Evolutionary conservation across 2,888 invertebrate species (phyloP), one percentile per base, ranked within the genome.

Genomic region (Leptopilina drosophilae): DNA sequence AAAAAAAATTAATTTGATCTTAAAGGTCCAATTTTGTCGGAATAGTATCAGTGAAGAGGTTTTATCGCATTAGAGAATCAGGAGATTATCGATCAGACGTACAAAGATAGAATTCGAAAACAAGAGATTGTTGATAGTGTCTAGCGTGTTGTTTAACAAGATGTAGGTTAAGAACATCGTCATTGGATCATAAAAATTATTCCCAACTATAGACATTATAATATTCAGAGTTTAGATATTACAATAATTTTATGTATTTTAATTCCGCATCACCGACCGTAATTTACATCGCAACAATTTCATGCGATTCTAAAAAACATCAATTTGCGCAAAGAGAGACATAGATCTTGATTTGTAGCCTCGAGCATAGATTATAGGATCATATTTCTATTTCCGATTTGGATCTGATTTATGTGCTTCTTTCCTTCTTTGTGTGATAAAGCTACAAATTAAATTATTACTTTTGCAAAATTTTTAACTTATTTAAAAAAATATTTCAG

Each of bases 61-160:
- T 14, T 69, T 69, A 73, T 73, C 56, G n/a, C 33, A n/a, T 11
- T 8, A 33, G 56, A 56, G 56, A 73, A 73, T 56, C 73, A 14
- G 6, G 73, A 56, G 73, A 73, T 73, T 73, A 56, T 73, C 73
- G 56, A 73, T 53, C 62, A 62, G 62, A 62, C 59, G 14, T 49
- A 49, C 8, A 69, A 53, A 26, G 56, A 73, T 73, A 56, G 56
- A 53, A 69, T 59, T 69, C 49, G 69, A 26, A 53, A 69, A 26
- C 49, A 26, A 33, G 14, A 26, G 69, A 73, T 73, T 56, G 73
- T 73, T 33, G 73, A 73, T 73, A 73, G 56, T 73, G 69, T 69
- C 53, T 53, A 11, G 26, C 26, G 20, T 26, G 12, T 26, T 73
- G 53, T 56, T 56, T 33, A 56, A 33, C 26, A 56, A 56, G 73